Conservation (phyloP, 2,797 vertebrate genomes). For the Heteromormyrus szaboi region DNA sequence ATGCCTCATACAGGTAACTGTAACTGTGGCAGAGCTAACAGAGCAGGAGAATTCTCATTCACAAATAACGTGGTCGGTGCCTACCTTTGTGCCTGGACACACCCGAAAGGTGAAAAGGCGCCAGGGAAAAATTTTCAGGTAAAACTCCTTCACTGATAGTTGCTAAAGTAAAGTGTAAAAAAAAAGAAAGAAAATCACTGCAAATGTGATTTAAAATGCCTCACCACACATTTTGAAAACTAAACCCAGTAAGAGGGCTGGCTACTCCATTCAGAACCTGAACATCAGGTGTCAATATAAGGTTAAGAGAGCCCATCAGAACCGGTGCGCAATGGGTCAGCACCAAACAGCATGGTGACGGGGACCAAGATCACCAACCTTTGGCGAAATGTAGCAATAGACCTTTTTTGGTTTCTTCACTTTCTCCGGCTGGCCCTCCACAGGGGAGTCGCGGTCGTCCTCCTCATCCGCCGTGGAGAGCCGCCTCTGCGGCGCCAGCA, state of each 20-base stretch:
- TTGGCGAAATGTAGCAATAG: conserved; percentile 98
- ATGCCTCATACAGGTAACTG: not conserved
- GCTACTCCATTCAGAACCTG: not conserved
- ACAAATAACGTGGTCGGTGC: conserved; percentile 13
- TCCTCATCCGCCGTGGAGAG: conserved; percentile 83
- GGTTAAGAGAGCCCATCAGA: not conserved
- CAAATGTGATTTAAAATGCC: not conserved
- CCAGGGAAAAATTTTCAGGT: conserved; percentile 98
- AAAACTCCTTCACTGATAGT: conserved; percentile 98
- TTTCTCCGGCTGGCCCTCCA: conserved; percentile 86
- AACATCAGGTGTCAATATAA: not conserved
- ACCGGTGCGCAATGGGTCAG: not conserved
- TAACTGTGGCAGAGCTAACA: not conserved
- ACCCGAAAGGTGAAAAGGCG: conserved; percentile 97
- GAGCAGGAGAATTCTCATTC: not conserved
- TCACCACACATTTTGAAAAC: not conserved
- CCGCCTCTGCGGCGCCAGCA: conserved; percentile 77
- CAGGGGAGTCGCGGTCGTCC: conserved; percentile 85
- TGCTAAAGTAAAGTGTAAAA: conserved; percentile 64
- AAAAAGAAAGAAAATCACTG: not conserved
- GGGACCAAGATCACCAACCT: conserved; percentile 62
- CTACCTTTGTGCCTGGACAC: conserved; percentile 95
- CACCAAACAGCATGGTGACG: not conserved
- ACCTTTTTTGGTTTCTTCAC: conserved; percentile 99
- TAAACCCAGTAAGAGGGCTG: not conserved